A percentile compares a stretch with the other conserved stretches of the same genome.
Evolutionary conservation across 1,140 invertebrate species (phyloP).

Genomic region (Aphelenchoides besseyi): DNA sequence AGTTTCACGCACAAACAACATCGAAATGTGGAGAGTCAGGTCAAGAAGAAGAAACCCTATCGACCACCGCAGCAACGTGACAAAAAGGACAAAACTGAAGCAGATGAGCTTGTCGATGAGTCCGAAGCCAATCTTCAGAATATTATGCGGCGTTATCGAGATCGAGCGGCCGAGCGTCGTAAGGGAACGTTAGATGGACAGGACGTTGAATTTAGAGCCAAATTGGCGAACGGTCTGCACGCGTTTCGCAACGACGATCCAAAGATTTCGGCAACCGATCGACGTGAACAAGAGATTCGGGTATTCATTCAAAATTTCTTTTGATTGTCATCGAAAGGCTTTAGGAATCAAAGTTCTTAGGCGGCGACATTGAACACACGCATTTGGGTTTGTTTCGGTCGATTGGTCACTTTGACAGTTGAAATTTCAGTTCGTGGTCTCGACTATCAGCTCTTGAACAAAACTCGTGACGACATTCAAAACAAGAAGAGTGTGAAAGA

Average conservation of each 20-base stretch:
- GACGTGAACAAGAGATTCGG: slow-evolving; percentile 30
- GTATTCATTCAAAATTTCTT: background rate
- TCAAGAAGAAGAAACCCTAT: slow-evolving; percentile 34
- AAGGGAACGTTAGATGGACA: slow-evolving; percentile 69
- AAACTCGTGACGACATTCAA: slow-evolving; percentile 78
- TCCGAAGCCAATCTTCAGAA: slow-evolving; percentile 49
- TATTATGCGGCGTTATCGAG: slow-evolving; percentile 58
- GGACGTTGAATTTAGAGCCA: slow-evolving; percentile 17
- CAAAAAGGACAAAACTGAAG: slow-evolving; percentile 41
- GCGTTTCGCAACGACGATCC: background rate
- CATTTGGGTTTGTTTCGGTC: slow-evolving; percentile 73
- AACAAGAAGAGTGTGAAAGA: slow-evolving; percentile 72
- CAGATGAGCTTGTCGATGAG: slow-evolving; percentile 50
- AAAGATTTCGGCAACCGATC: slow-evolving; percentile 14
- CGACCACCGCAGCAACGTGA: slow-evolving; percentile 13
- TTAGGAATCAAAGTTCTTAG: slow-evolving; percentile 98
- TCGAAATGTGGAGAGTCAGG: slow-evolving; percentile 32
- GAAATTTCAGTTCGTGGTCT: slow-evolving; percentile 77
- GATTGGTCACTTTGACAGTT: background rate
- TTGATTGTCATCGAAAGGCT: slow-evolving; percentile 16
- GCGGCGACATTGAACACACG: slow-evolving; percentile 99
- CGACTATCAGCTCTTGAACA: slow-evolving; percentile 97
- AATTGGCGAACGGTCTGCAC: slow-evolving; percentile 12
- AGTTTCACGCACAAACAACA: slow-evolving; percentile 48
- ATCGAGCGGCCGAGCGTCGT: slow-evolving; percentile 79